Evolutionary conservation across 2,113 vertebrate species (phyloP).

Genomic region (Serilophus lunatus): DNA sequence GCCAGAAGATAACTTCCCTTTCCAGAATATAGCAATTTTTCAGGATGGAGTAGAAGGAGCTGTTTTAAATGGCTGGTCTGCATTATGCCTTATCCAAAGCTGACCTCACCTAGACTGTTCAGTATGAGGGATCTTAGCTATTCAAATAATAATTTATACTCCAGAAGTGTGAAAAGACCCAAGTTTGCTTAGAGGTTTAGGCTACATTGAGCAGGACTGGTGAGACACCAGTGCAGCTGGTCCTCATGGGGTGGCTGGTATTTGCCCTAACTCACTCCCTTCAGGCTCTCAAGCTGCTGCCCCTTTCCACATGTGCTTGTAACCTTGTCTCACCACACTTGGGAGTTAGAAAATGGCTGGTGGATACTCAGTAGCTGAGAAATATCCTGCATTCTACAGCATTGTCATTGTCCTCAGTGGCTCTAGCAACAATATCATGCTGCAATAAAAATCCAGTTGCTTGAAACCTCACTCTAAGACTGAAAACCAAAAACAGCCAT

Average conservation of each 20-base stretch:
- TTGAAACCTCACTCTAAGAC: background rate
- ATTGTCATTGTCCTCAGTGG: rapidly evolving
- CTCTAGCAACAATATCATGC: background rate
- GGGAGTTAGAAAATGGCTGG: background rate
- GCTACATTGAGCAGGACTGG: background rate
- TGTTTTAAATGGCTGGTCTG: background rate
- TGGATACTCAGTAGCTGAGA: background rate
- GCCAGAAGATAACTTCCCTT: background rate
- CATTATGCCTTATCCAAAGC: background rate
- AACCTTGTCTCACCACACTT: rapidly evolving
- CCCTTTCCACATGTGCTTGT: background rate
- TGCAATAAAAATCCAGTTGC: background rate
- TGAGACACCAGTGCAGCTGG: background rate
- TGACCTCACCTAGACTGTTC: background rate
- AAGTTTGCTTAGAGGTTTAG: background rate
- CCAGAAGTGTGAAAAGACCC: background rate
- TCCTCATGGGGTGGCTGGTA: background rate
- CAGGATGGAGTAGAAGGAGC: background rate
- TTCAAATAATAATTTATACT: background rate
- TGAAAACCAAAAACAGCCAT: background rate
- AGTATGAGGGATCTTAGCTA: background rate
- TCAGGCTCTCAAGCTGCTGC: background rate
- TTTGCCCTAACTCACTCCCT: rapidly evolving
- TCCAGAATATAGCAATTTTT: background rate
- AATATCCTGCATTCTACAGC: background rate